These are phyloP conservation scores for Thysanoteuthis rhombus DNA, from an alignment of 2,888 invertebrate genomes.

Conservation along the genomic window DNA sequence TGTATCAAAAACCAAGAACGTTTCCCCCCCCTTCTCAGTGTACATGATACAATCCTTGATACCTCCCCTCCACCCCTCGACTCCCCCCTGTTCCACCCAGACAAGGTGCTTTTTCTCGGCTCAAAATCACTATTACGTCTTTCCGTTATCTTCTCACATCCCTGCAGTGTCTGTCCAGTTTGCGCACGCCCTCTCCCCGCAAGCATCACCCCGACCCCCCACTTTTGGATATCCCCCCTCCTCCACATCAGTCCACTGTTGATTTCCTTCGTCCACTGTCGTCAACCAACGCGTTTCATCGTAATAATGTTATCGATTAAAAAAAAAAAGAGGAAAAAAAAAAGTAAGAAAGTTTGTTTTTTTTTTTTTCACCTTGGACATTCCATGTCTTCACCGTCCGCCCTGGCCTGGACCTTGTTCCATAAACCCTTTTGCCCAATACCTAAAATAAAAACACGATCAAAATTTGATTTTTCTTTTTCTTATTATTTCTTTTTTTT, in stretches of 20 bases:
- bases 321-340: neutral
- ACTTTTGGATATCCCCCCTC: neutral
- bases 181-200: too few relatives aligned
- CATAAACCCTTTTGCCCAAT: neutral
- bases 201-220: neutral
- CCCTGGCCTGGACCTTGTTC: neutral
- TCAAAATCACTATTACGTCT: neutral
- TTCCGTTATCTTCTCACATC: neutral
- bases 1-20: neutral
- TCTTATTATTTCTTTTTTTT: neutral
- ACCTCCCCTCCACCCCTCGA: too few relatives aligned
- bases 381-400: constrained; percentile 12
- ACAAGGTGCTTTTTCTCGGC: neutral
- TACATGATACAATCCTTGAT: neutral
- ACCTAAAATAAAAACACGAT: neutral
- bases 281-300: neutral
- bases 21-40: neutral
- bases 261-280: neutral
- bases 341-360: too few relatives aligned
- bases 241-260: neutral
- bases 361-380: neutral
- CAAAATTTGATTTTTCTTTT: neutral
- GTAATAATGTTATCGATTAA: neutral
- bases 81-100: neutral
- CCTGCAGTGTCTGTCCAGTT: too few relatives aligned